Base-by-base conservation (phyloP, 2,113 vertebrate genomes). In the Limanda limanda region DNA sequence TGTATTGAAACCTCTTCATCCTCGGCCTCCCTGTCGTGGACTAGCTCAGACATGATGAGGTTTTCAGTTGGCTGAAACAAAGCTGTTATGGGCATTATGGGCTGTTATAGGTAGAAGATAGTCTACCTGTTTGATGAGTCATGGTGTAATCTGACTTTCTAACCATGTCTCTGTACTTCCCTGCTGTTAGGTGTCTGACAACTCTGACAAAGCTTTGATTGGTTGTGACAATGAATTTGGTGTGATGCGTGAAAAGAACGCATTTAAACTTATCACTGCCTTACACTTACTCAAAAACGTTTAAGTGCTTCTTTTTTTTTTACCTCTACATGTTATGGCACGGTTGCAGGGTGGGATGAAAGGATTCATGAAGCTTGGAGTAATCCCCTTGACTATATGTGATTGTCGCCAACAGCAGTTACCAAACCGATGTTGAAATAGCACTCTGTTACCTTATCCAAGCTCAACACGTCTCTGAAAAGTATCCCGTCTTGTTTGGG, bases 1-100 rank as follows among this genome's bases (percentile, higher is more conserved):
- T 45, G 83, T 83, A 76, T 54, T 55, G 1, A 72, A 56, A 74
- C 60, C 15, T 54, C 54, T 25, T n/a, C 27, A 40, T 18, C 72
- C 47, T 23, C 6, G 1, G 17, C n/a, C 10, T n/a, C 23, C 9
- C 2, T 47, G 9, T 71, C 20, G 37, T 25, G 11, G 3, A 52
- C 51, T 15, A 3, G 18, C 25, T 42, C 7, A 40, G 55, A 55
- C 21, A 47, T 1, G 7, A 42, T 18, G 59, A 54, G 27, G 52
- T 35, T 27, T 42, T 24, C 23, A 31, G 25, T 23, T 20, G 1
- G 40, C 17, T 62, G 31, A 23, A 11, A 21, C 11, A 13, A 40
- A 68, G 56, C 27, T 61, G 23, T 8, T 21, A 6, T 31, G 31
- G n/a, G 12, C 0, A 23, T 60, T 55, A 12, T 23, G 61, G 8